Evolutionary conservation across 2,113 vertebrate genomes (phyloP), one percentile per base, ranked within the genome.

Genomic region (Calypte anna): DNA sequence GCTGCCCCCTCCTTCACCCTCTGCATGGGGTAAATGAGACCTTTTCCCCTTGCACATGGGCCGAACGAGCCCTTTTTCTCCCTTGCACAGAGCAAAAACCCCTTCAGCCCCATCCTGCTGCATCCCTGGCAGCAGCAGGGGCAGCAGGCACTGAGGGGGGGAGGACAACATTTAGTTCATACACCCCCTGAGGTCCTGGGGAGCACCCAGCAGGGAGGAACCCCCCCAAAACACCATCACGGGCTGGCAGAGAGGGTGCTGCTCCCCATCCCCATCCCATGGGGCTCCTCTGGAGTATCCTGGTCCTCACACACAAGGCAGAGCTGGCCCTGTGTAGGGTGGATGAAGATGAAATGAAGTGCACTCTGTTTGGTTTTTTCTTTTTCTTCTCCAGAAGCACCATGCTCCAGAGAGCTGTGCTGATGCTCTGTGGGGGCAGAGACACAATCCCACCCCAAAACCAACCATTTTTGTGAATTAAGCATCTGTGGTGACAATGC

Each of bases 361-460:
- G 54, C 23, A 38, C 7, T 68, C 40, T 85, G 62, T 31, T 67
- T 53, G 40, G 11, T 12, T 40, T 40, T 23, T 40, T 59, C 55
- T 82, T 50, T 6, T 59, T 63, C 53, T 55, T 46, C 58, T 27
- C 72, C 10, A 51, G 75, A 17, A 87, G 61, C 46, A 13, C 14
- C 36, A 7, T 2, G 0, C 9, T 66, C 6, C 5, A 30, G 48
- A n/a, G 48, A 22, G 61, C 51, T 46, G 66, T 1, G 3, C 24
- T 31, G 81, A 44, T 3, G 6, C 70, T 40, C 12, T 16, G 8
- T 7, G 27, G 0, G 9, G 12, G n/a, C 19, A 59, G 22, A 51
- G 54, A 9, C 63, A 2, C 1, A 0, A 59, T n/a, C 92, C 0
- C 0, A 14, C 19, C 63, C 17, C 0, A 0, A 7, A 31, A 55